Evolutionary conservation across 1,140 invertebrate genomes (phyloP), one percentile per base, ranked within the genome.

Genomic region (Heterodera schachtii): DNA sequence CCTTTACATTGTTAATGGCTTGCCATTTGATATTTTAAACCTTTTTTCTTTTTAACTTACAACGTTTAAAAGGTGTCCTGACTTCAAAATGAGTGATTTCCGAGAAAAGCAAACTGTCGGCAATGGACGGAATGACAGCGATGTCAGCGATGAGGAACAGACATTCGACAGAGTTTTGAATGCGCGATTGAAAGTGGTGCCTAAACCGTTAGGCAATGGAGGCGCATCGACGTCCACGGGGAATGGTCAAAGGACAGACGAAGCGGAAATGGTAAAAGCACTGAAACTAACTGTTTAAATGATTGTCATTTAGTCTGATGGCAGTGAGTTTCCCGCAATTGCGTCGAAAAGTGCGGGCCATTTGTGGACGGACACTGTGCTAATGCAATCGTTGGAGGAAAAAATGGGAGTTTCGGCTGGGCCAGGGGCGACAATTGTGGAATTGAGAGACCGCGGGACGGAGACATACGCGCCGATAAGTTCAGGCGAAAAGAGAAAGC

Each of bases 331-430:
- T 19, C 1, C 57, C 16, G 16, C 13, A 64, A 3, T 19, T 5
- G 57, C 57, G 57, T 64, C 57, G 57, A 11, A 19, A 19, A 41
- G 41, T 78, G 80, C 82, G 71, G 86, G 74, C 31, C 83, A 75
- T 46, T 44, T 88, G 3, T 87, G 86, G 86, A 57, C 80, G 8
- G 86, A 87, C 21, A 80, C 86, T 11, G 43, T 67, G 8, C 41
- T 87, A n/a, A 87, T 88, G 71, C 87, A 80, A 11, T 46, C 69
- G 41, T 66, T 87, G 13, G 81, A 86, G 9, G 81, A 83, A 41
- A 76, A 75, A 46, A 16, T 84, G 3, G 66, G 64, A 64, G 47
- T 46, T 19, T 44, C 57, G 11, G 11, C 80, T 44, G 60, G 64
- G 43, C 47, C 78, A 9, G 82, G 82, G 13, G 19, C 57, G 3